These are phyloP conservation scores for Heliconius hermathena DNA, from an alignment of 1,140 invertebrate species.

Conservation along the genomic window DNA sequence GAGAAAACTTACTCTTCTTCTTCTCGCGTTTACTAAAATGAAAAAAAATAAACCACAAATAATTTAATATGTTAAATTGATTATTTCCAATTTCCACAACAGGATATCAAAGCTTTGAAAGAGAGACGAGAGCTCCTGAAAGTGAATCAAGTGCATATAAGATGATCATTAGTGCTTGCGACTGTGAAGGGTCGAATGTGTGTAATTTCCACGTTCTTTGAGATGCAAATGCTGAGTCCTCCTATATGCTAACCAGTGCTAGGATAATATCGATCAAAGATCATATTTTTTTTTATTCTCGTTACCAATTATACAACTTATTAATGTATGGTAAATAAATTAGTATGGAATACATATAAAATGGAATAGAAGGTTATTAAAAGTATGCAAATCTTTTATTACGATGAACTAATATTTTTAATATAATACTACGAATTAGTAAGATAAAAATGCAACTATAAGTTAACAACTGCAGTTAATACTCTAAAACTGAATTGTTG, in stretches of 20 bases:
- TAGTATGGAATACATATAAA: too few species aligned
- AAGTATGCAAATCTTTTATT: too few species aligned
- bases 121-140: not conserved
- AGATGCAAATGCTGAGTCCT: slow-evolving; percentile 29
- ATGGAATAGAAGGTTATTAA: too few species aligned
- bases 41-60: not conserved
- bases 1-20: too few species aligned
- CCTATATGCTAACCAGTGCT: slow-evolving; percentile 23
- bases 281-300: not conserved
- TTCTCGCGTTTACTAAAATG: too few species aligned
- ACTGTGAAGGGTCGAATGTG: slow-evolving; percentile 23
- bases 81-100: not conserved
- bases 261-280: slow-evolving; percentile 10
- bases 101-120: slow-evolving; percentile 8
- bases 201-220: slow-evolving; percentile 32
- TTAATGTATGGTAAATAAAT: too few species aligned
- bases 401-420: too few species aligned
- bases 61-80: not conserved
- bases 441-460: too few species aligned
- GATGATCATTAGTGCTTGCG: slow-evolving; percentile 30
- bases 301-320: not conserved
- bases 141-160: slow-evolving; percentile 26
- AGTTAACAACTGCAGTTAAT: too few species aligned
- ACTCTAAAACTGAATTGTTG: too few species aligned
- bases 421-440: too few species aligned